Conservation (phyloP, 1,140 invertebrate genomes). For the Zaprionus kolodkinae region DNA sequence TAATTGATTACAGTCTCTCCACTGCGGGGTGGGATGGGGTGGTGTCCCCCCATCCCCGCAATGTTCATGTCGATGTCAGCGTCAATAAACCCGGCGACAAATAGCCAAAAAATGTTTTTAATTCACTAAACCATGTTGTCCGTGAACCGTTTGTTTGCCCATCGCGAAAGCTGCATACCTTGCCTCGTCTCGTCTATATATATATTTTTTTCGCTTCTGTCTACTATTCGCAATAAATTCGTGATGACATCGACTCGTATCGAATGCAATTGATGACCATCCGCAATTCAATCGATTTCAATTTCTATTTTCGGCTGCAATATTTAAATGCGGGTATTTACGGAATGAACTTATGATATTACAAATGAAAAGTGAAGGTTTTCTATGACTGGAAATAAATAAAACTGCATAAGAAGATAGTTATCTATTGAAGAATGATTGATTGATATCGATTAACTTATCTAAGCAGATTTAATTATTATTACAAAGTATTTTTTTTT, state of each 20-base stretch:
- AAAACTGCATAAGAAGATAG: too few relatives aligned
- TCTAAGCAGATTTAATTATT: too few relatives aligned
- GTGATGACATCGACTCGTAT: conserved; percentile 19
- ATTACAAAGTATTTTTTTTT: too few relatives aligned
- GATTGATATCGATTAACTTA: too few relatives aligned
- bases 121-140: conserved; percentile 56
- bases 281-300: conserved; percentile 30
- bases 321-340: background rate
- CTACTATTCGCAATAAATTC: conserved; percentile 30
- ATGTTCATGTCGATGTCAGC: conserved; percentile 15
- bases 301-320: conserved; percentile 7
- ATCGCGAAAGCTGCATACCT: background rate
- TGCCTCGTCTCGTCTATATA: background rate
- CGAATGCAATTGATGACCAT: conserved; percentile 14
- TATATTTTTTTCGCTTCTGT: background rate
- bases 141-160: conserved; percentile 10
- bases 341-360: background rate
- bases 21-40: background rate
- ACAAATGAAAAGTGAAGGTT: background rate
- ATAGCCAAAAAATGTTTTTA: conserved; percentile 59
- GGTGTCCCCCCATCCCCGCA: background rate
- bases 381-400: too few relatives aligned
- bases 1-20: conserved; percentile 3
- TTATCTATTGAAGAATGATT: too few relatives aligned
- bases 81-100: conserved; percentile 61